These are phyloP conservation scores for Poeciliopsis turrubarensis DNA, from an alignment of 2,113 vertebrate species.

Conservation along the genomic window DNA sequence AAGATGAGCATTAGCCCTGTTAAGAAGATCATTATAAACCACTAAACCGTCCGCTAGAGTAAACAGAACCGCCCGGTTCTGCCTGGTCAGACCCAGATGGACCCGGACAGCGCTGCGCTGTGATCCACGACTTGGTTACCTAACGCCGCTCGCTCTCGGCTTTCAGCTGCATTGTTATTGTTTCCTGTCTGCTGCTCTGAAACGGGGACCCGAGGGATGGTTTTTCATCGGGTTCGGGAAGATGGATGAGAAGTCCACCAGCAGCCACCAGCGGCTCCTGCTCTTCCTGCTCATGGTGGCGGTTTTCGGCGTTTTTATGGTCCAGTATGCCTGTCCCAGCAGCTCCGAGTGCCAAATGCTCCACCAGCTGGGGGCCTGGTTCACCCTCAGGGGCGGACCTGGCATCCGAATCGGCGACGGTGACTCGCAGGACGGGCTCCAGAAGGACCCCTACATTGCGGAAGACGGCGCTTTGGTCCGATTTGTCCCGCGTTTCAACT, in stretches of 20 bases:
- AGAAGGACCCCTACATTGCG: slow-evolving; percentile 88
- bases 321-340: slow-evolving; percentile 94
- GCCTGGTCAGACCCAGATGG: rapidly evolving
- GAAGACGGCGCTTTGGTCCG: slow-evolving; percentile 90
- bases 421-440: slow-evolving; percentile 34
- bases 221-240: slow-evolving; percentile 72
- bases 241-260: slow-evolving; percentile 94
- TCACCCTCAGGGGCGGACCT: slow-evolving; percentile 46
- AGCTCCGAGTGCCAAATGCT: slow-evolving; percentile 89
- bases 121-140: slow-evolving; percentile 5
- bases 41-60: no score
- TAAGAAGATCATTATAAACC: background rate
- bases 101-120: background rate
- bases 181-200: slow-evolving; percentile 43
- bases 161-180: slow-evolving; percentile 59
- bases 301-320: slow-evolving; percentile 90
- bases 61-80: rapidly evolving
- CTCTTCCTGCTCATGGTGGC: slow-evolving; percentile 89
- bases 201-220: slow-evolving; percentile 76
- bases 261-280: slow-evolving; percentile 82
- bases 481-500: slow-evolving; percentile 91
- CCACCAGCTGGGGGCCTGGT: slow-evolving; percentile 78
- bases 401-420: slow-evolving; percentile 26
- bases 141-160: slow-evolving; percentile 40
- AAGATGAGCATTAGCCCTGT: background rate